Evolutionary conservation across 2,888 invertebrate species (phyloP).

Genomic region (Linnaemya vulpina): DNA sequence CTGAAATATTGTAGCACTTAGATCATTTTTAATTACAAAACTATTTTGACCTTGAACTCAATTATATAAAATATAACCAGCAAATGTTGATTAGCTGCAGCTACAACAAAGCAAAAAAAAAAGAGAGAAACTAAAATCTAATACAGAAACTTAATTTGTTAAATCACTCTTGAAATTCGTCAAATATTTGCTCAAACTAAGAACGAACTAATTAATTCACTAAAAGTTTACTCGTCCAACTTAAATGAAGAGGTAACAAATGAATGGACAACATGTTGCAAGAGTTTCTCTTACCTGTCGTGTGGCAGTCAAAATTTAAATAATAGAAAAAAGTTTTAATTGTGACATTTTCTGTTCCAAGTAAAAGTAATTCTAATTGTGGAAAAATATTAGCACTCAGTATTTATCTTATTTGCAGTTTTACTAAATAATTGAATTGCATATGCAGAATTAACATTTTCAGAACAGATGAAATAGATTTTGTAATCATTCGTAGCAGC

Average conservation of each 20-base stretch:
- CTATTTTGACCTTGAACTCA: no score
- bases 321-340: constrained; percentile 3
- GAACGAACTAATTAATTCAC: constrained; percentile 7
- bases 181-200: no score
- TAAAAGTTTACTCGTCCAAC: constrained; percentile 43
- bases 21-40: no score
- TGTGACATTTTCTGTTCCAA: not conserved
- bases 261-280: no score
- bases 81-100: no score
- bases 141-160: no score
- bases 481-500: not conserved
- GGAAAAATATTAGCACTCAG: constrained; percentile 30
- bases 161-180: no score
- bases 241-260: constrained; percentile 30
- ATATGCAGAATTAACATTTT: not conserved
- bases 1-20: no score
- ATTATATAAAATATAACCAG: no score
- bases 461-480: not conserved
- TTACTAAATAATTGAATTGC: not conserved
- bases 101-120: no score
- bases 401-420: constrained; percentile 28
- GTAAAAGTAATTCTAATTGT: constrained; percentile 34
- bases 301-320: not conserved
- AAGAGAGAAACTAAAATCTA: no score
- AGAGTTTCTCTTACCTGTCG: not conserved